Percentiles rank a stretch among this genome's conserved stretches.
Evolutionary conservation across 2,888 invertebrate species (phyloP).

Genomic region (Agrochola circellaris): DNA sequence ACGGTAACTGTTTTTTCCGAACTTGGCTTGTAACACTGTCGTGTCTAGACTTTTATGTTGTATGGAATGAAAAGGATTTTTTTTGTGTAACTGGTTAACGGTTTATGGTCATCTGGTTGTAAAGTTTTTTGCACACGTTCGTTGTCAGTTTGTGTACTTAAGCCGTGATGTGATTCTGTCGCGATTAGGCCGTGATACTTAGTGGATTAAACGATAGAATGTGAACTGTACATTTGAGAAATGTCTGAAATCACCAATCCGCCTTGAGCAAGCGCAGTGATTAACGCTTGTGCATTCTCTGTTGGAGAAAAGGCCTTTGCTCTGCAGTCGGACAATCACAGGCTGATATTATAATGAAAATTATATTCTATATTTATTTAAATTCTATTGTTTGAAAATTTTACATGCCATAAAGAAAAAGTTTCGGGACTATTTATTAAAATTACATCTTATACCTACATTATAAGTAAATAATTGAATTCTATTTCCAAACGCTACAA

Average conservation of each 20-base stretch:
- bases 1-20: not conserved
- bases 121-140: constrained; percentile 37
- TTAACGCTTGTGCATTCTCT: not conserved
- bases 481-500: not conserved
- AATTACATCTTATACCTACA: no score
- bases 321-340: not conserved
- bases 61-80: constrained; percentile 38
- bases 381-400: no score
- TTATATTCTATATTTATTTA: no score
- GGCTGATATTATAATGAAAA: not conserved
- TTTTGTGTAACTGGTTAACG: constrained; percentile 61
- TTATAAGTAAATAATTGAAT: no score
- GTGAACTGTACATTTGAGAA: not conserved
- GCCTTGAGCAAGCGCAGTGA: not conserved
- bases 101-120: constrained; percentile 30
- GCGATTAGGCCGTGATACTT: not conserved
- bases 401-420: no score
- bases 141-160: constrained; percentile 3
- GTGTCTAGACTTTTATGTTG: no score
- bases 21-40: not conserved
- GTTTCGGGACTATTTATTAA: no score
- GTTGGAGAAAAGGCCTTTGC: not conserved
- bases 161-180: not conserved
- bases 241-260: not conserved
- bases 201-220: not conserved